Base-by-base conservation (phyloP, 2,888 invertebrate species). In the Thalpophila matura region DNA sequence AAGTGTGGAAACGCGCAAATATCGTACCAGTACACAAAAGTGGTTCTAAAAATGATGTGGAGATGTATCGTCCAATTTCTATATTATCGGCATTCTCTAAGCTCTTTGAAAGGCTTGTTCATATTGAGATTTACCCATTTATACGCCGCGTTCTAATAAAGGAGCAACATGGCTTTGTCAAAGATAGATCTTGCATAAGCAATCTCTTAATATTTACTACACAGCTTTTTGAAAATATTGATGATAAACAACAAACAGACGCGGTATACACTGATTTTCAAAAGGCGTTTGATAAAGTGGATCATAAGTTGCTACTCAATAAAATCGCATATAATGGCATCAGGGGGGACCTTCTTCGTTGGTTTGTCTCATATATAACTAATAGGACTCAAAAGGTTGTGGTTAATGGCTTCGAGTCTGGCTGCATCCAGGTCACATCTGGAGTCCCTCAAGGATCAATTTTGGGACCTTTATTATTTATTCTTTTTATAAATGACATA, bases 251-350 rank as follows among this genome's bases (percentile, higher is more conserved):
- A 16, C 35, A 35, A 35, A 35, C 12, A 4, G 38, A 38, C 20
- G 38, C 20, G 20, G 20, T 38, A 9, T n/a, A n/a, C n/a, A n/a
- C n/a, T n/a, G n/a, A n/a, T n/a, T n/a, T n/a, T n/a, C n/a, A n/a
- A n/a, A n/a, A n/a, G n/a, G n/a, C n/a, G n/a, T n/a, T n/a, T n/a
- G n/a, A n/a, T n/a, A n/a, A n/a, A n/a, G n/a, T n/a, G n/a, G n/a
- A n/a, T n/a, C n/a, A n/a, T n/a, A n/a, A n/a, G n/a, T 4, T 51
- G 29, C 27, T 29, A 9, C 38, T 40, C 2, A 38, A 29, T 20
- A 51, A 29, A 40, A 20, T 51, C 4, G 29, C 51, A 14, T 51
- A n/a, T 20, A 29, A 29, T 22, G 22, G 38, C 20, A 40, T 40
- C n/a, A 27, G 10, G 4, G 38, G 38, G n/a, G 27, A 27, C 18